A percentile compares a stretch with the other conserved stretches of the same genome.
Conservation (phyloP, 2,113 vertebrate genomes). For the Reinhardtius hippoglossoides region DNA sequence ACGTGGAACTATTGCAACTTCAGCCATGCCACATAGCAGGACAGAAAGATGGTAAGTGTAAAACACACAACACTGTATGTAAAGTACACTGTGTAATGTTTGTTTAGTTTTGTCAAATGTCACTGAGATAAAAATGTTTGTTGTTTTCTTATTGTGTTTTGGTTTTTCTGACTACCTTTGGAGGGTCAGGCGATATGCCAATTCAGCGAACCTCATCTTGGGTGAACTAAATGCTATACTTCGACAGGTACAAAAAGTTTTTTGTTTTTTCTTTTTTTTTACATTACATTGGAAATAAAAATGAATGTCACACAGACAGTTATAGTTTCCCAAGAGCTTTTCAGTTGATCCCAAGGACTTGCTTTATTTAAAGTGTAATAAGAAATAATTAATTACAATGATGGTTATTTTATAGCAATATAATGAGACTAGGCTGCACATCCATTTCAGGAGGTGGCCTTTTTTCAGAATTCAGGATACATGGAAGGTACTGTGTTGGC, state of each 20-base stretch:
- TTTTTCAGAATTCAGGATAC: not conserved
- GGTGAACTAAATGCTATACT: slow-evolving; percentile 95
- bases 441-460: not conserved
- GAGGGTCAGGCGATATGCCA: slow-evolving; percentile 95
- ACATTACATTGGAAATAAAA: not conserved
- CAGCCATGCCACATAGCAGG: slow-evolving; percentile 91
- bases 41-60: slow-evolving; percentile 91
- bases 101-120: no score
- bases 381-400: not conserved
- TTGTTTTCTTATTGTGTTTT: no score
- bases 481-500: no score
- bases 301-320: not conserved
- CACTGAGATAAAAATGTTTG: no score
- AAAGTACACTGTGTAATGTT: not conserved
- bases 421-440: no score
- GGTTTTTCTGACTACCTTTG: not conserved
- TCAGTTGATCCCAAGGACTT: no score
- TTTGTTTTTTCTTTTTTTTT: not conserved
- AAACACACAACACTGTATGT: not conserved
- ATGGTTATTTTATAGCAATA: no score
- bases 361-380: no score
- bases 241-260: slow-evolving; percentile 86
- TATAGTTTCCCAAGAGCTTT: no score
- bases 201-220: slow-evolving; percentile 97
- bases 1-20: slow-evolving; percentile 94